Evolutionary conservation across 2,113 vertebrate genomes (phyloP).

Genomic region (Corythornis vintsioides): DNA sequence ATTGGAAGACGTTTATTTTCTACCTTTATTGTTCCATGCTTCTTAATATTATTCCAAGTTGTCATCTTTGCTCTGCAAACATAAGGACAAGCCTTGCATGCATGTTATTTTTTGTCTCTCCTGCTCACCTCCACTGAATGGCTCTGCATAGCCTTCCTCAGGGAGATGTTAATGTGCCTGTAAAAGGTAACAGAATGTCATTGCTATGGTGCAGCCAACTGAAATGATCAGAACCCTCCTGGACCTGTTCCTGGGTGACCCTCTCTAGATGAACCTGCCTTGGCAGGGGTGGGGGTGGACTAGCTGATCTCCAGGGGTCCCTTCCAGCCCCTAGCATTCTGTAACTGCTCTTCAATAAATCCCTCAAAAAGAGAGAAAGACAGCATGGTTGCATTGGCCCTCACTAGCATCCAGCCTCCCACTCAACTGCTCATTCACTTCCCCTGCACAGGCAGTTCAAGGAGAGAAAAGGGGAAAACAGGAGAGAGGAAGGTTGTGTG

Average conservation of each 20-base stretch:
- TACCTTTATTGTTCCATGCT: background rate
- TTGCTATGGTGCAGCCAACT: background rate
- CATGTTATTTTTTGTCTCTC: background rate
- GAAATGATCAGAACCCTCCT: background rate
- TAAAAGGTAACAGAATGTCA: slow-evolving; percentile 9
- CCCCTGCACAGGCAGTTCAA: background rate
- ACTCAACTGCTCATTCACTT: background rate
- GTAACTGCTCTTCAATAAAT: background rate
- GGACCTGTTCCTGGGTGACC: no score
- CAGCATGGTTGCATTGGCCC: background rate
- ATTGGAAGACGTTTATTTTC: slow-evolving; percentile 18
- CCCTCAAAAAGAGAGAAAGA: background rate
- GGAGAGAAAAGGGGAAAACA: background rate
- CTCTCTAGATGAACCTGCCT: no score
- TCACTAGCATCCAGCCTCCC: background rate
- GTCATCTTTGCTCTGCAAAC: background rate
- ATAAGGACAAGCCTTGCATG: background rate
- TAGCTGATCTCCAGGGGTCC: no score
- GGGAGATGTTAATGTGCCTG: slow-evolving; percentile 33
- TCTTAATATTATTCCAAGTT: background rate
- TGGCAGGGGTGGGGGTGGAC: no score
- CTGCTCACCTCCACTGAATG: background rate
- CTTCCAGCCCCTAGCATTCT: no score
- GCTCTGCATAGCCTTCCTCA: slow-evolving; percentile 7
- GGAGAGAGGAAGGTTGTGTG: background rate